Evolutionary conservation across 2,113 vertebrate species (phyloP), one percentile per base, ranked within the genome.

Genomic region (Pollachius pollachius): DNA sequence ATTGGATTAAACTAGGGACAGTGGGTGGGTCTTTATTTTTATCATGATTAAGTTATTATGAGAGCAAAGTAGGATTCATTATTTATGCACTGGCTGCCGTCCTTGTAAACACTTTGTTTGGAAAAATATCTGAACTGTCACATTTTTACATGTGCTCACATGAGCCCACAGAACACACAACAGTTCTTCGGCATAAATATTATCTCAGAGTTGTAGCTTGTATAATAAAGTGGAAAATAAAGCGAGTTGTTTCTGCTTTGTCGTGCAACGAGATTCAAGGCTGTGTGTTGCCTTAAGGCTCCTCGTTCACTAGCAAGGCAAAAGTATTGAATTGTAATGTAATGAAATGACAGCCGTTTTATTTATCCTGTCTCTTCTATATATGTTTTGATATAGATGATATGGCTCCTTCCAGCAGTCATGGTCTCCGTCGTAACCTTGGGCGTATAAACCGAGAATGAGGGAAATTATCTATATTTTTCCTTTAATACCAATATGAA

Each of bases 101-200:
- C 52, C 78, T 79, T 83, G 75, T 81, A 81, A 81, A 85, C 61
- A 81, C 62, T 82, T 81, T 68, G 72, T 75, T 82, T 68, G 16
- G 68, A 68, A 67, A 19, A 7, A 70, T 77, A 13, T 48, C 41
- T 63, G 34, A 70, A 68, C 8, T 66, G 59, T 71, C 71, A 76
- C 54, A 65, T 75, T 77, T 79, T 76, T 17, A 41, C 41, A 79
- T 73, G 62, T 63, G 61, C 65, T 74, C 25, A 74, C 69, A 67
- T n/a, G 5, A 57, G 58, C 71, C 12, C 2, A 72, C 60, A 48
- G 73, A 77, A 69, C 23, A 6, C 2, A 15, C n/a, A 68, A 12
- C 60, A 19, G 58, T 60, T 60, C 58, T 60, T 3, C 19, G 60
- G 56, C 57, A 59, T 71, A 18, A 34, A 13, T 48, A 68, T 72